Conservation (phyloP, 30 jellyfish, hydroid and myxozoan genomes). For the Cassiopea andromeda region DNA sequence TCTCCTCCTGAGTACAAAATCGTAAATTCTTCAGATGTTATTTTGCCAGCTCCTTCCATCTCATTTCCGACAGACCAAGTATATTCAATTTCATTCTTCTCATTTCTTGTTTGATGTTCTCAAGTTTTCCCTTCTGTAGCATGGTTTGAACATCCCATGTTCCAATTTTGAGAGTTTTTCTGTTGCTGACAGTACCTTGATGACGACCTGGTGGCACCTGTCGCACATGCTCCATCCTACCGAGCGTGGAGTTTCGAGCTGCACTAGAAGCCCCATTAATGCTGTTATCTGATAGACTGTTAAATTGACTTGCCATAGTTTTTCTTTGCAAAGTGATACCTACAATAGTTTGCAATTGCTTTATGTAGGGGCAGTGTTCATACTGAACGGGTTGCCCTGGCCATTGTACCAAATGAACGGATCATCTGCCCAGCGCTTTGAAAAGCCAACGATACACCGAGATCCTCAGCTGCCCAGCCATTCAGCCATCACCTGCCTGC, state of each 20-base stretch:
- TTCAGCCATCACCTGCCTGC: background rate
- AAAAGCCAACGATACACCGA: background rate
- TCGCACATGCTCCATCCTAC: constrained; percentile 8
- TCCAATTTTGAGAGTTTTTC: constrained; percentile 21
- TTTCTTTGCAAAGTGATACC: background rate
- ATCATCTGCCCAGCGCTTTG: background rate
- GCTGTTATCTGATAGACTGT: background rate
- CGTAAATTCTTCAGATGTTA: background rate
- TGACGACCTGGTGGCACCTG: constrained; percentile 3
- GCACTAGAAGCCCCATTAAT: constrained; percentile 2
- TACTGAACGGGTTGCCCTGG: background rate
- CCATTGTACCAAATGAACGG: background rate
- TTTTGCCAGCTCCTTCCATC: constrained; percentile 14
- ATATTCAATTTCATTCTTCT: constrained; percentile 11
- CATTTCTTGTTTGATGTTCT: constrained; percentile 37
- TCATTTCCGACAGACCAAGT: constrained; percentile 18
- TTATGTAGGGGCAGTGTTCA: background rate
- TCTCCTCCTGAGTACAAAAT: constrained; percentile 18
- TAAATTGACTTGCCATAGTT: background rate
- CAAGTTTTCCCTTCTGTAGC: constrained; percentile 27
- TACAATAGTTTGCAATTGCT: background rate
- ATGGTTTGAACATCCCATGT: constrained; percentile 45
- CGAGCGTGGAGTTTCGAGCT: constrained; percentile 1
- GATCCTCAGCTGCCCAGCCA: background rate
- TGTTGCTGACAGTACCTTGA: constrained; percentile 5